These are phyloP conservation scores for Euspilapteryx auroguttella DNA, from an alignment of 2,888 invertebrate genomes.

Conservation along the genomic window DNA sequence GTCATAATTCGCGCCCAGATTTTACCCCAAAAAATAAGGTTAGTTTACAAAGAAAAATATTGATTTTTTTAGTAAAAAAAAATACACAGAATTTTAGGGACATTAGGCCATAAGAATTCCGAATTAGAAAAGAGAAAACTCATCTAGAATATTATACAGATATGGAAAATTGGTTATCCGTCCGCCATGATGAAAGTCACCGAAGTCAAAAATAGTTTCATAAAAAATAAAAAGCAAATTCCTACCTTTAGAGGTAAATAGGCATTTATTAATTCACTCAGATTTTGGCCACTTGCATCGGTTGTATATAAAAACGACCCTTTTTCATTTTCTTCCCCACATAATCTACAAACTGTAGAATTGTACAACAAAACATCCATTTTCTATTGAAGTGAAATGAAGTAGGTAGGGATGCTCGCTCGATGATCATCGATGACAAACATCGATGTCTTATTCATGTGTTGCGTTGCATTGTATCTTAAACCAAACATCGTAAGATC, in stretches of 20 bases:
- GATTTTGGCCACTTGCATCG: conserved; percentile 61
- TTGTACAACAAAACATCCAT: conserved; percentile 64
- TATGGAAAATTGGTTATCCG: conserved; percentile 4
- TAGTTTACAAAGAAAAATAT: too few species aligned
- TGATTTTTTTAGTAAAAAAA: too few species aligned
- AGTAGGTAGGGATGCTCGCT: too few species aligned
- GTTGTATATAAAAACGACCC: conserved; percentile 65
- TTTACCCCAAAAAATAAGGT: too few species aligned
- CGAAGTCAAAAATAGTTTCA: conserved; percentile 50
- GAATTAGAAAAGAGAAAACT: too few species aligned
- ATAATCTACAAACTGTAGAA: conserved; percentile 74
- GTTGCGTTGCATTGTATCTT: conserved; percentile 1
- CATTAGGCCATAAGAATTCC: too few species aligned
- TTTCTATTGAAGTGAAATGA: conserved; percentile 14
- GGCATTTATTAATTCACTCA: conserved; percentile 68
- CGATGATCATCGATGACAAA: too few species aligned
- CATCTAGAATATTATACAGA: too few species aligned
- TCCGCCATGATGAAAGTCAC: conserved; percentile 43
- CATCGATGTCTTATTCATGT: conserved; percentile 45
- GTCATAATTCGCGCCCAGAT: too few species aligned
- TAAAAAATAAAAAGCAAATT: conserved; percentile 52
- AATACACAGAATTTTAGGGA: too few species aligned
- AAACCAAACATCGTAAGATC: too few species aligned
- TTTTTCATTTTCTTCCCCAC: conserved; percentile 72
- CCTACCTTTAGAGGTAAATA: conserved; percentile 77